Evolutionary conservation across 2,797 vertebrate species (phyloP).

Genomic region (Spinibarbus caldwelli): DNA sequence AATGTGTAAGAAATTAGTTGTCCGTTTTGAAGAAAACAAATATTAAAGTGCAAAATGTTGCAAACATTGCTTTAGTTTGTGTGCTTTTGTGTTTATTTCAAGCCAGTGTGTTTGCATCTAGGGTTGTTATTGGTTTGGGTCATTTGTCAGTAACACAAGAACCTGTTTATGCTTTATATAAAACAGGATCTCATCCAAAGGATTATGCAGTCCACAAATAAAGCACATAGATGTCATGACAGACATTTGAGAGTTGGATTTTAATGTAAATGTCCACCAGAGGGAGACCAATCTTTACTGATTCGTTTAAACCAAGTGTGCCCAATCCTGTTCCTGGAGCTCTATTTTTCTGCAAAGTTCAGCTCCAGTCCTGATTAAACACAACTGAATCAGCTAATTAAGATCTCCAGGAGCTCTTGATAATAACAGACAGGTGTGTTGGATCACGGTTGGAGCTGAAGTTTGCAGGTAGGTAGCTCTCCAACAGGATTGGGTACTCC

Average conservation of each 20-base stretch:
- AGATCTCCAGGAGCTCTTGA: neutral
- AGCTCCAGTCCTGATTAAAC: neutral
- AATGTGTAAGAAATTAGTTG: constrained; percentile 79
- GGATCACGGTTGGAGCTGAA: neutral
- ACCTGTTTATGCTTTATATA: neutral
- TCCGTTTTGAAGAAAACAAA: constrained; percentile 82
- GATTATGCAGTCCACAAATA: neutral
- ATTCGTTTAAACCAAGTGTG: neutral
- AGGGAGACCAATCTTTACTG: constrained; percentile 28
- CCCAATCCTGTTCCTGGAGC: neutral
- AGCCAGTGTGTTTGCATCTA: neutral
- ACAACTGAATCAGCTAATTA: neutral
- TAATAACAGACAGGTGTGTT: no score
- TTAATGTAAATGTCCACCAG: constrained; percentile 3
- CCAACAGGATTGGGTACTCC: neutral
- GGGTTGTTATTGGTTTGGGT: neutral
- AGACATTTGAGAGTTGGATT: neutral
- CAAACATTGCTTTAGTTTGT: constrained; percentile 68
- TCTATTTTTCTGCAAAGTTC: neutral
- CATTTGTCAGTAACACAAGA: neutral
- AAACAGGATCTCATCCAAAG: neutral
- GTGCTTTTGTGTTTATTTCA: constrained; percentile 6
- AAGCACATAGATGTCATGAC: neutral
- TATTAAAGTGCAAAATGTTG: constrained; percentile 82
- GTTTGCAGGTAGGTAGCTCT: neutral